Base-by-base conservation (phyloP, 2,113 vertebrate species). In the Poeciliopsis turrubarensis region DNA sequence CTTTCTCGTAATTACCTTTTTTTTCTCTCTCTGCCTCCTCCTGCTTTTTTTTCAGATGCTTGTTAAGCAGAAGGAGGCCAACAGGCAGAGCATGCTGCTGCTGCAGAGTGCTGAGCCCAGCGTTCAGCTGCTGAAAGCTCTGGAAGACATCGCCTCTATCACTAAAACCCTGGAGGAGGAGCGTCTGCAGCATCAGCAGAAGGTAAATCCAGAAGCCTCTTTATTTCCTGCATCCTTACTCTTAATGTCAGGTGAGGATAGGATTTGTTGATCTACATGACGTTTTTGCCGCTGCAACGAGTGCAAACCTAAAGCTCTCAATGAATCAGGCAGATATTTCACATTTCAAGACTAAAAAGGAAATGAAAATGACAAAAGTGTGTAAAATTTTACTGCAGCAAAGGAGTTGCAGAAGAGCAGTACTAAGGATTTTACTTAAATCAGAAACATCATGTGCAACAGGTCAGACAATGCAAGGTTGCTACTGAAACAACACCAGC, bases 11-110 rank as follows among this genome's bases (percentile, higher is more conserved):
- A 47, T 47, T 19, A 17, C 4, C 44, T 47, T 47, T 47, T 47
- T 41, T 41, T 14, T 15, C 14, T 19, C 17, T 15, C 9, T 11
- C 19, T 1, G 29, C 13, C 15, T 64, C 60, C 11, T 63, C 27
- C 2, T 78, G n/a, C 10, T 71, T 27, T 34, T 60, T 65, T 63
- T 80, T 61, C 82, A 95, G 95, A 95, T 95, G 94, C 71, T 95
- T 89, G 93, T 95, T 82, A 95, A 95, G 81, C 95, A 95, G 90
- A 95, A 95, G 89, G 94, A 95, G 89, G 94, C 93, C 17, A 95
- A 95, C 82, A 89, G 95, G 25, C 94, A 95, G 91, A 95, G 94
- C 30, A 92, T 93, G 89, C 89, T 95, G 64, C 93, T 95, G 39
- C 84, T 95, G 80, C 94, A 95, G 92, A 95, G 85, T 27, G 65